Evolutionary conservation across 2,888 invertebrate species (phyloP).

Genomic region (Tetrapedia diversipes): DNA sequence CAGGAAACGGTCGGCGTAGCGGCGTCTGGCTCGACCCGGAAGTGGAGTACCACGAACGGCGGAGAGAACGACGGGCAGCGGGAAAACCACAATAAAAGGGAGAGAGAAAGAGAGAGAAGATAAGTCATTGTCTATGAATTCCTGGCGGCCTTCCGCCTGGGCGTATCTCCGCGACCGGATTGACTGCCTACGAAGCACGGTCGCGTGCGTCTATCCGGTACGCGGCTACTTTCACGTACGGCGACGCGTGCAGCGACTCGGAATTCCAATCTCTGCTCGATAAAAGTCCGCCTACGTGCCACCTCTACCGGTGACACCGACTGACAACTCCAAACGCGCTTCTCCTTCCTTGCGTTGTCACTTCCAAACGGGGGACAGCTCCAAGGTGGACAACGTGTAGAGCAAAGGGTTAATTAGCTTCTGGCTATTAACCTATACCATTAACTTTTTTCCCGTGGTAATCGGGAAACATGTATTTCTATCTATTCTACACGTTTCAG

Average conservation of each 20-base stretch:
- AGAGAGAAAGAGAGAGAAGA: slow-evolving; percentile 45
- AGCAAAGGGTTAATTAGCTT: too few relatives aligned
- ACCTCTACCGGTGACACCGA: slow-evolving; percentile 11
- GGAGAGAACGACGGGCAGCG: slow-evolving; percentile 36
- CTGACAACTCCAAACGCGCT: slow-evolving; percentile 11
- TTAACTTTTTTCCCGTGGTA: too few relatives aligned
- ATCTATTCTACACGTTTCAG: too few relatives aligned
- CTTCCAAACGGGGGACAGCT: too few relatives aligned
- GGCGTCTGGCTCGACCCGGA: slow-evolving; percentile 65
- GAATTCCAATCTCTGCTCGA: slow-evolving; percentile 64
- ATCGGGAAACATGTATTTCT: too few relatives aligned
- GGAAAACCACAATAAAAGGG: background rate
- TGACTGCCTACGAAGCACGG: slow-evolving; percentile 65
- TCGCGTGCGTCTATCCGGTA: slow-evolving; percentile 49
- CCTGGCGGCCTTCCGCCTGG: slow-evolving; percentile 76
- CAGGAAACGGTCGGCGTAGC: slow-evolving; percentile 46
- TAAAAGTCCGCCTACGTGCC: slow-evolving; percentile 57
- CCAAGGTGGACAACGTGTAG: too few relatives aligned
- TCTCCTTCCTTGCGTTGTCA: too few relatives aligned
- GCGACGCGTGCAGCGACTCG: slow-evolving; percentile 61
- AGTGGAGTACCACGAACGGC: slow-evolving; percentile 54
- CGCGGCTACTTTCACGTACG: slow-evolving; percentile 68
- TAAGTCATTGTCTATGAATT: slow-evolving; percentile 77
- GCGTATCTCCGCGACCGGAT: slow-evolving; percentile 72
- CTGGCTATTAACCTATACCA: too few relatives aligned